Evolutionary conservation across 2,888 invertebrate species (phyloP).

Genomic region (Andrena praecox): DNA sequence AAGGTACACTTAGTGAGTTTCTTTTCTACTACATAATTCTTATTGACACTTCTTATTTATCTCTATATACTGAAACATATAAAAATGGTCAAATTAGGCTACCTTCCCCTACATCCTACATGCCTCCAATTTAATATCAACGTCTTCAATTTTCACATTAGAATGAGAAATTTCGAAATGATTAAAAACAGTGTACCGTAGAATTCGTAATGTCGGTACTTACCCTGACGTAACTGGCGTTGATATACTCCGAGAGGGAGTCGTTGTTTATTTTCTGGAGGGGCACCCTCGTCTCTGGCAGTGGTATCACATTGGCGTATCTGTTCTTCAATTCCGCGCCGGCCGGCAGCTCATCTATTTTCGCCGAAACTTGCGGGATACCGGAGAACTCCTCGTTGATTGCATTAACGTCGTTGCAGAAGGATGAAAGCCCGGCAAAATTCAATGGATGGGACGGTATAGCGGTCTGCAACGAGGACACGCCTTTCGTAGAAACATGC

Average conservation of each 20-base stretch:
- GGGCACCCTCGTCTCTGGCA: slow-evolving; percentile 95
- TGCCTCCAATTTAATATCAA: not conserved
- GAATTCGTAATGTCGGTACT: slow-evolving; percentile 79
- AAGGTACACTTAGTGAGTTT: too few species aligned
- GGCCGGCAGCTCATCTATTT: slow-evolving; percentile 92
- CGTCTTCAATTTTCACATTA: not conserved
- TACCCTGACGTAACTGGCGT: slow-evolving; percentile 96
- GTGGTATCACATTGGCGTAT: slow-evolving; percentile 97
- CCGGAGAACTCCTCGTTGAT: slow-evolving; percentile 93
- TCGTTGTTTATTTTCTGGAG: slow-evolving; percentile 90
- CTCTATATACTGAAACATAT: too few species aligned
- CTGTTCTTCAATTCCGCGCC: slow-evolving; percentile 96
- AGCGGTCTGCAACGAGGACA: slow-evolving; percentile 75
- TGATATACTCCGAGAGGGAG: slow-evolving; percentile 95
- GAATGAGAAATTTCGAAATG: not conserved
- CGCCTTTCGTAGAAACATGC: slow-evolving; percentile 26
- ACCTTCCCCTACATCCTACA: too few species aligned
- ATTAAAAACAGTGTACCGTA: not conserved
- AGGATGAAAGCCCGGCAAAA: slow-evolving; percentile 91
- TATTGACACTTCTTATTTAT: too few species aligned
- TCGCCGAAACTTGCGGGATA: slow-evolving; percentile 92
- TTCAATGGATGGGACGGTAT: slow-evolving; percentile 91
- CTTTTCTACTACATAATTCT: too few species aligned
- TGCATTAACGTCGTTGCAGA: slow-evolving; percentile 89
- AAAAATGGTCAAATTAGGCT: too few species aligned